Evolutionary conservation across 2,113 vertebrate genomes (phyloP), one percentile per base, ranked within the genome.

Genomic region (Sigmodon hispidus): DNA sequence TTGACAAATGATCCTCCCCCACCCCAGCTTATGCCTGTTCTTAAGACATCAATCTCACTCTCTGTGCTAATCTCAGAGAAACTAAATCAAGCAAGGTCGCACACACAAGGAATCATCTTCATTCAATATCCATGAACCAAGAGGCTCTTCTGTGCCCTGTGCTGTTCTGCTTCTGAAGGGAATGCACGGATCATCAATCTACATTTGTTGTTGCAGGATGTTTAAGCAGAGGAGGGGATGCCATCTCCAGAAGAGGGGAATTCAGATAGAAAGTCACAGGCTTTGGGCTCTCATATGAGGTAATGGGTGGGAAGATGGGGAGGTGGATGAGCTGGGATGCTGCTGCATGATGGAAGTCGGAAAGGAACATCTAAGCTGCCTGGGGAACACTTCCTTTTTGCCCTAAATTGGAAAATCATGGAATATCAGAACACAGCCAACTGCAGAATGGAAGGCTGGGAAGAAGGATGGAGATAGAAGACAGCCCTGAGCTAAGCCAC

Each of bases 261-360:
- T 0, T 5, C 21, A 21, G 73, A 70, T 2, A n/a, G 75, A 36
- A 22, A 63, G 72, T 24, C 0, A 6, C 6, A 17, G 45, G 65
- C 48, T 55, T 70, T 15, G 40, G 48, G 85, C 12, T n/a, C 31
- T 69, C 45, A 15, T 43, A 59, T 29, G 80, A 43, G 43, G n/a
- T 4, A 0, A 4, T 0, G 16, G 43, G 11, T 3, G 52, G 69
- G 77, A 2, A 0, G 45, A n/a, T 5, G 8, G 9, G 43, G 50
- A 9, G 36, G 4, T 2, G 17, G 45, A 3, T 19, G 55, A 75
- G 61, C 4, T 6, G 15, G 13, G 17, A 7, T 24, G 4, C 48
- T 0, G 13, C 50, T 19, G 7, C 10, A 1, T 59, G 59, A 29
- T 12, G 3, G 8, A 48, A 7, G 22, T 11, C 24, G 48, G 36